phyloP scores from a whole-genome alignment of 2,888 invertebrate genomes.

The Dioctria rufipes region DNA sequence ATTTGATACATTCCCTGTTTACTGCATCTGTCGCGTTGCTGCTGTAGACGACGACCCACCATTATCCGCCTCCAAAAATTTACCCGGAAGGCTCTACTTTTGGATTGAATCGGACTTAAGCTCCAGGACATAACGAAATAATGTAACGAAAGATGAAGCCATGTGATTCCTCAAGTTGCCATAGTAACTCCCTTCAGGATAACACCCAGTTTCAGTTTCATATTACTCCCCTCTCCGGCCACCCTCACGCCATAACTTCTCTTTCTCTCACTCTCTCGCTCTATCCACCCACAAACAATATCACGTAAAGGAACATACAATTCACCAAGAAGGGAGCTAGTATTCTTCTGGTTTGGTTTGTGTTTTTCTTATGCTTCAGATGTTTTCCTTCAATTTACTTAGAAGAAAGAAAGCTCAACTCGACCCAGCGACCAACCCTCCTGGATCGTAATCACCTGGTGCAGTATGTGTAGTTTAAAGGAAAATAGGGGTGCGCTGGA shows the following conservation, averaged over 20 bases:
- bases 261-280: no score
- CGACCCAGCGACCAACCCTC: not conserved
- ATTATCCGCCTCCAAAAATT: not conserved
- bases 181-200: conserved; percentile 43
- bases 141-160: conserved; percentile 4
- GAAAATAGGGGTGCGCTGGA: not conserved
- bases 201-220: conserved; percentile 37
- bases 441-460: conserved; percentile 18
- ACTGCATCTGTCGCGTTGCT: conserved; percentile 16
- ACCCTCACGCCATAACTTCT: no score
- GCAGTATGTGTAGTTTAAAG: not conserved
- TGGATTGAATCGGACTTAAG: conserved; percentile 19
- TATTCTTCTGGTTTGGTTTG: not conserved
- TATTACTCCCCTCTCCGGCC: not conserved
- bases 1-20: conserved; percentile 5
- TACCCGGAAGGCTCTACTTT: not conserved
- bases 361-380: conserved; percentile 42
- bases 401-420: conserved; percentile 17
- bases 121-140: conserved; percentile 6
- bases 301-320: no score
- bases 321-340: not conserved
- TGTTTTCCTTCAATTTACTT: conserved; percentile 44
- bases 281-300: no score
- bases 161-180: conserved; percentile 38
- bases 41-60: not conserved